Conservation (phyloP, 2,888 invertebrate genomes). For the Cataglyphis livida region DNA sequence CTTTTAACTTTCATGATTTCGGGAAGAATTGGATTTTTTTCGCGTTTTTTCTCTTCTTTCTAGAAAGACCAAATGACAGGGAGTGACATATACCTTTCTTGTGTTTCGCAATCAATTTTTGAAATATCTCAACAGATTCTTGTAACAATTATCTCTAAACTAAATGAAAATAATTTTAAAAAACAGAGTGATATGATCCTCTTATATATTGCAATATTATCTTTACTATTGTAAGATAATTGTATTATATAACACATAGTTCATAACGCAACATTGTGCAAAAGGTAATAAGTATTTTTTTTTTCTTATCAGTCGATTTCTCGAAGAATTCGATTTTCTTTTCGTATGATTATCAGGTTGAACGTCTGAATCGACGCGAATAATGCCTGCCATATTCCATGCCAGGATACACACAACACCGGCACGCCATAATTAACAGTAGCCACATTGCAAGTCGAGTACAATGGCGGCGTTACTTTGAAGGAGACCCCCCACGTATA, state of each 20-base stretch:
- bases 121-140: neutral
- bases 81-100: neutral
- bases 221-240: neutral
- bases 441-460: slow-evolving; percentile 65
- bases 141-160: neutral
- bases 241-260: neutral
- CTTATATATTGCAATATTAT: neutral
- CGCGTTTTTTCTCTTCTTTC: slow-evolving; percentile 40
- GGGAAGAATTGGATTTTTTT: slow-evolving; percentile 59
- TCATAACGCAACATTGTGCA: neutral
- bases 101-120: neutral
- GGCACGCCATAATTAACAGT: slow-evolving; percentile 75
- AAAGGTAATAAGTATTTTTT: neutral
- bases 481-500: slow-evolving; percentile 66
- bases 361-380: slow-evolving; percentile 66
- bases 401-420: slow-evolving; percentile 58
- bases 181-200: neutral
- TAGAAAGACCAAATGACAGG: slow-evolving; percentile 25
- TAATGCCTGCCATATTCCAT: slow-evolving; percentile 60
- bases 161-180: neutral
- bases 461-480: slow-evolving; percentile 75
- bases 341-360: slow-evolving; percentile 59
- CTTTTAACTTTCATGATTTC: slow-evolving; percentile 72
- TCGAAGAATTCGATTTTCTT: neutral
- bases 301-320: slow-evolving; percentile 7